Conservation (phyloP, 2,113 vertebrate species). For the Oreocharis arfaki region DNA sequence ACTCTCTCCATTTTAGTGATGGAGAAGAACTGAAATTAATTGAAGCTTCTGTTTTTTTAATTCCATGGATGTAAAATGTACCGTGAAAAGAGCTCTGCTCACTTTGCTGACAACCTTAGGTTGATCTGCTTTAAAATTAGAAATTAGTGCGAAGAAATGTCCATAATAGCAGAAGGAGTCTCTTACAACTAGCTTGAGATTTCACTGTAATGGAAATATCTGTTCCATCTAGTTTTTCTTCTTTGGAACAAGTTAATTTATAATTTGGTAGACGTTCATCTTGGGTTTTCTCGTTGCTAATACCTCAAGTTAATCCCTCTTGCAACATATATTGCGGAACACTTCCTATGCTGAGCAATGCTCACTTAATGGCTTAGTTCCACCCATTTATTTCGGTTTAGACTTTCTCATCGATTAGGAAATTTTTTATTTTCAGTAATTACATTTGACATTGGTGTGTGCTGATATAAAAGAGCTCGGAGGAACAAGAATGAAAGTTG, state of each 20-base stretch:
- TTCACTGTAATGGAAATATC: neutral
- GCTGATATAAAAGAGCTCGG: neutral
- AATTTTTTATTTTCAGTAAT: neutral
- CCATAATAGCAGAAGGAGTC: neutral
- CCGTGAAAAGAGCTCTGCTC: neutral
- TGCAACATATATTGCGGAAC: neutral
- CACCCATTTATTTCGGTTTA: neutral
- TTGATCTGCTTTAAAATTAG: neutral
- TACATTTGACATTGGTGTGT: neutral
- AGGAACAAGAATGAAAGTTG: neutral
- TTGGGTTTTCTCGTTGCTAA: neutral
- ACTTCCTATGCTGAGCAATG: neutral
- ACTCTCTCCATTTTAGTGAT: neutral
- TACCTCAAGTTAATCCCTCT: neutral
- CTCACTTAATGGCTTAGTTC: slow-evolving; percentile 12
- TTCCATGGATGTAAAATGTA: neutral
- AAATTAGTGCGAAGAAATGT: neutral
- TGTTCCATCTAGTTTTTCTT: neutral
- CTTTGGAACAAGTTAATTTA: neutral
- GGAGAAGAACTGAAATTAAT: neutral
- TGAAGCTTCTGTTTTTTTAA: neutral
- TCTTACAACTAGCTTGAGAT: neutral
- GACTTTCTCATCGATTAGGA: neutral
- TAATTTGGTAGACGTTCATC: neutral
- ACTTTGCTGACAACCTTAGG: neutral